These are phyloP conservation scores for Cyprinella venusta DNA, from an alignment of 2,797 vertebrate species.

Conservation along the genomic window DNA sequence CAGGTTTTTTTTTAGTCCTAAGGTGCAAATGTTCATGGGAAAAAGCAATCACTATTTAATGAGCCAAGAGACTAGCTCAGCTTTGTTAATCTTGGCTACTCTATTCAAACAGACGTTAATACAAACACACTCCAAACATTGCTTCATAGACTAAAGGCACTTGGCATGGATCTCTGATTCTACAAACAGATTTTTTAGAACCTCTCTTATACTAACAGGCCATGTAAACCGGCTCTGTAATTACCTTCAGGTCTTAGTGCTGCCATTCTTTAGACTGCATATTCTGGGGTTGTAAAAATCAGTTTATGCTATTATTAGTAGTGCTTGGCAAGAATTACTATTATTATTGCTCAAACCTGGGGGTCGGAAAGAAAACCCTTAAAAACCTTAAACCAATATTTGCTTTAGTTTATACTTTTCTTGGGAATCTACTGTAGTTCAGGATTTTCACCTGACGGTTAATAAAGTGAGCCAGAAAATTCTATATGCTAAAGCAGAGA, in stretches of 20 bases:
- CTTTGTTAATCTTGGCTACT: conserved; percentile 62
- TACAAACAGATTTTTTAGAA: conserved; percentile 45
- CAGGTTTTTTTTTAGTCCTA: conserved; percentile 46
- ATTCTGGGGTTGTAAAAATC: conserved; percentile 32
- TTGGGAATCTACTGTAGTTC: background rate
- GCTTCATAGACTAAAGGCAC: conserved; percentile 26
- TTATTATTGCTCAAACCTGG: conserved; percentile 18
- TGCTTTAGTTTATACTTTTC: conserved; percentile 2
- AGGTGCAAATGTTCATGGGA: conserved; percentile 61
- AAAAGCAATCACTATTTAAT: conserved; percentile 60
- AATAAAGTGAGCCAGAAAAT: background rate
- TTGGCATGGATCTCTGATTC: conserved; percentile 46
- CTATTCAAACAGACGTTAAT: conserved; percentile 51
- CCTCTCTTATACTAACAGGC: conserved; percentile 37
- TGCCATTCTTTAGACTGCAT: conserved; percentile 30
- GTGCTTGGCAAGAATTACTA: conserved; percentile 8
- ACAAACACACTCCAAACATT: conserved; percentile 39
- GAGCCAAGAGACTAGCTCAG: conserved; percentile 56
- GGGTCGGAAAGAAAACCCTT: background rate
- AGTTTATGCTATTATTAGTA: conserved; percentile 28
- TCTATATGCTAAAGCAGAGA: background rate
- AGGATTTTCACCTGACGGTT: background rate
- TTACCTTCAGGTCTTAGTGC: conserved; percentile 28
- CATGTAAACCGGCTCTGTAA: conserved; percentile 36
- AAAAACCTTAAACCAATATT: background rate